Conservation (phyloP, 2,113 vertebrate species). For the Lycocorax pyrrhopterus region DNA sequence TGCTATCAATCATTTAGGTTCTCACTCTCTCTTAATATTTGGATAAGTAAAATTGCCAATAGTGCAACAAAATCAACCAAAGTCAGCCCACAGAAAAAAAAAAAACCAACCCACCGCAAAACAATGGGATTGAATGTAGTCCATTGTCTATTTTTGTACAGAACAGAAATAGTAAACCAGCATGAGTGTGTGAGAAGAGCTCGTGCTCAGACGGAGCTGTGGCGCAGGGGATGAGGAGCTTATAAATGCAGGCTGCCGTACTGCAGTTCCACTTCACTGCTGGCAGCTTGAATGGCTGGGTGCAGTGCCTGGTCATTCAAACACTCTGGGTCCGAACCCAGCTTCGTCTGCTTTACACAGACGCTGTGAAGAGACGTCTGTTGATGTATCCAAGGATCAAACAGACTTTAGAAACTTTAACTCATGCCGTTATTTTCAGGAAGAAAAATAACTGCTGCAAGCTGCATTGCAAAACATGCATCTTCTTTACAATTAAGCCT, state of each 20-base stretch:
- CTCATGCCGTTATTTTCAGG: background rate
- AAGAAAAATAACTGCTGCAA: background rate
- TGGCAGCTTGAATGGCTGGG: background rate
- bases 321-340: background rate
- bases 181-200: background rate
- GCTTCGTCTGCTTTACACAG: background rate
- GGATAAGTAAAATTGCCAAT: background rate
- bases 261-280: background rate
- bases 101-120: background rate
- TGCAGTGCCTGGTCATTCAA: background rate
- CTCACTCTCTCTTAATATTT: constrained; percentile 24
- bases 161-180: constrained; percentile 55
- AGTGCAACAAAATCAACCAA: constrained; percentile 5
- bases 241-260: background rate
- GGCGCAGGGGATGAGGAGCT: background rate
- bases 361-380: fast-evolving
- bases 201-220: background rate
- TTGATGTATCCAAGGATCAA: background rate
- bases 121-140: constrained; percentile 26
- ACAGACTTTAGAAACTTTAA: background rate
- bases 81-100: background rate
- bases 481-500: background rate
- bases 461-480: background rate
- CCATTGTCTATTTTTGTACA: constrained; percentile 35
- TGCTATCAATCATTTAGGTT: constrained; percentile 30